These are phyloP conservation scores for Podilymbus podiceps DNA, from an alignment of 2,113 vertebrate species.

Conservation along the genomic window DNA sequence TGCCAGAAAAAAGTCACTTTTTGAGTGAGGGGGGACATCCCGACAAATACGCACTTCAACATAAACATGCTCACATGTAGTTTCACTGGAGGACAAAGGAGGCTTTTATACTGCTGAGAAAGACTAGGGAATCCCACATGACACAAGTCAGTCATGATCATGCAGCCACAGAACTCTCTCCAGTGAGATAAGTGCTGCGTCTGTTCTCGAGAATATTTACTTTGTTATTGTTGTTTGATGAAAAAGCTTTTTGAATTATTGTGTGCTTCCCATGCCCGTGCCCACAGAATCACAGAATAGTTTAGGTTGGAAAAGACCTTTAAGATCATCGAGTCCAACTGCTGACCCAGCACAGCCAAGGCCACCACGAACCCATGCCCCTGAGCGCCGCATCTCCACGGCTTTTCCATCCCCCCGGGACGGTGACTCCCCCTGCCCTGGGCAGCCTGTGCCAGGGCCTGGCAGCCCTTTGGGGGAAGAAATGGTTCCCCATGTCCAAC, in stretches of 20 bases:
- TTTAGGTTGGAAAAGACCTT: too few relatives aligned
- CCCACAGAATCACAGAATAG: too few relatives aligned
- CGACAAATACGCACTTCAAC: background rate
- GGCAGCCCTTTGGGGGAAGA: too few relatives aligned
- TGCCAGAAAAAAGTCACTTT: background rate
- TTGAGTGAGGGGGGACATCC: background rate
- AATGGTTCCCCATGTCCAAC: too few relatives aligned
- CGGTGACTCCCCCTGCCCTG: too few relatives aligned
- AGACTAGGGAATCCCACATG: background rate
- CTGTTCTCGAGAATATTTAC: background rate
- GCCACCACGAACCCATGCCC: too few relatives aligned
- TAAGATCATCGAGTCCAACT: too few relatives aligned
- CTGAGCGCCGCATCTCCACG: too few relatives aligned
- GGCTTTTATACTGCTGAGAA: background rate
- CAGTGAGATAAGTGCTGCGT: background rate
- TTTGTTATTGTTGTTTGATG: background rate
- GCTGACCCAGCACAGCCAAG: too few relatives aligned
- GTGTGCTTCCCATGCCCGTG: background rate
- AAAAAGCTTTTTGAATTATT: background rate
- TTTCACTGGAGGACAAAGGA: background rate
- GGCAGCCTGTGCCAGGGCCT: too few relatives aligned
- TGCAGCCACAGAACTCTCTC: background rate
- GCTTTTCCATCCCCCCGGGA: too few relatives aligned
- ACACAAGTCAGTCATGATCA: rapidly evolving
- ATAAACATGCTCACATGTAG: background rate